phyloP scores from a whole-genome alignment of 2,113 vertebrate genomes.

The Scortum barcoo region DNA sequence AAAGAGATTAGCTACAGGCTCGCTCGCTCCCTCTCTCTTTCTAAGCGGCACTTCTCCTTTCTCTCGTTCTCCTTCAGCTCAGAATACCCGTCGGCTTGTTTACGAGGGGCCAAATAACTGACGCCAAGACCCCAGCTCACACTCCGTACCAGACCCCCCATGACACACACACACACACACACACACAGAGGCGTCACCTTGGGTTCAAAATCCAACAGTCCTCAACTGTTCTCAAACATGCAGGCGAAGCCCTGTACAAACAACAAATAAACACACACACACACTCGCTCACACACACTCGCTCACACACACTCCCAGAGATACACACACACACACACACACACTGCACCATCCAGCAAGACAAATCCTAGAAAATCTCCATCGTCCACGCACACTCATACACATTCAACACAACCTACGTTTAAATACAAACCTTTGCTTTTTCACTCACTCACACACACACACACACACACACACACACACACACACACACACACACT shows the following conservation, averaged over 20 bases:
- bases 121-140: constrained; percentile 70
- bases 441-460: constrained; percentile 10
- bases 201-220: constrained; percentile 60
- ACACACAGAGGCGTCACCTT: constrained; percentile 38
- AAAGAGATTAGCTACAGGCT: constrained; percentile 73
- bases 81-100: constrained; percentile 68
- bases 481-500: constrained; percentile 29
- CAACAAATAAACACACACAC: constrained; percentile 20
- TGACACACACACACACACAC: constrained; percentile 32
- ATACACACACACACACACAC: neutral
- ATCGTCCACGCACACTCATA: neutral
- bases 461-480: constrained; percentile 1
- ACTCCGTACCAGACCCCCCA: constrained; percentile 73
- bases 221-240: constrained; percentile 52
- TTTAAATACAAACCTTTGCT: constrained; percentile 11
- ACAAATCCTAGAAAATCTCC: neutral
- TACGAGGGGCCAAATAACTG: constrained; percentile 70
- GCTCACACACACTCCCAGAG: neutral
- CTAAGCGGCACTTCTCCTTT: constrained; percentile 54
- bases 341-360: neutral
- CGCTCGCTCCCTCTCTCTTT: constrained; percentile 33
- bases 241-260: constrained; percentile 24
- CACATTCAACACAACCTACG: neutral
- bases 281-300: constrained; percentile 6
- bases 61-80: constrained; percentile 58